Base-by-base conservation (phyloP, 2,797 vertebrate genomes). In the Benthosema pterotum region DNA sequence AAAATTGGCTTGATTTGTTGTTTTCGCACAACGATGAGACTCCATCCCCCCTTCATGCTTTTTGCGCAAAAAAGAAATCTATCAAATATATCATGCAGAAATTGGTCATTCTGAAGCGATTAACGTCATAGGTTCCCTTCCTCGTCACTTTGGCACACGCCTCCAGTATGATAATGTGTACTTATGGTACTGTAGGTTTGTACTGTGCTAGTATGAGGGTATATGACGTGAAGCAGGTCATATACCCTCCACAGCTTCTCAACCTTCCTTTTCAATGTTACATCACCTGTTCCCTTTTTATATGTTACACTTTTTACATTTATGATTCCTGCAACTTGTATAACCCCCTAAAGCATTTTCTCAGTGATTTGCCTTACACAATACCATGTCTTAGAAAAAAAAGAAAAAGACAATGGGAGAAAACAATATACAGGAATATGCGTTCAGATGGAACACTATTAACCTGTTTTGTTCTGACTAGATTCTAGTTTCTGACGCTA, bases 321-420 rank as follows among this genome's bases (percentile, higher is more conserved):
- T 59, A 70, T 74, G 75, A 76, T 77, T 58, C 63, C 60, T 72
- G 61, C 59, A 72, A 56, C 16, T 82, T 69, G 75, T 56, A 48
- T 49, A n/a, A 32, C 68, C 75, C 65, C 65, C 68, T 52, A 71
- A 73, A 54, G 56, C 7, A 69, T 50, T 61, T 64, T 64, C 62
- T 80, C 71, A 11, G 32, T 42, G n/a, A 38, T 38, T 38, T 50
- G 50, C 73, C 75, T 57, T 19, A 52, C 66, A 47, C 38, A 32
- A 32, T 9, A 11, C 52, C 32, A 3, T 60, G 22, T 52, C 17
- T 8, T 49, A 61, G 14, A 67, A 68, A 62, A 79, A 82, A 80
- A 57, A 62, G 43, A 22, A 56, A 48, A 5, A 22, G 25, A 14
- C 22, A 17, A 0, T 14, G 12, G 25, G 52, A 45, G 51, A 51